Evolutionary conservation across 2,113 vertebrate genomes (phyloP).

Genomic region (Malurus elegans): DNA sequence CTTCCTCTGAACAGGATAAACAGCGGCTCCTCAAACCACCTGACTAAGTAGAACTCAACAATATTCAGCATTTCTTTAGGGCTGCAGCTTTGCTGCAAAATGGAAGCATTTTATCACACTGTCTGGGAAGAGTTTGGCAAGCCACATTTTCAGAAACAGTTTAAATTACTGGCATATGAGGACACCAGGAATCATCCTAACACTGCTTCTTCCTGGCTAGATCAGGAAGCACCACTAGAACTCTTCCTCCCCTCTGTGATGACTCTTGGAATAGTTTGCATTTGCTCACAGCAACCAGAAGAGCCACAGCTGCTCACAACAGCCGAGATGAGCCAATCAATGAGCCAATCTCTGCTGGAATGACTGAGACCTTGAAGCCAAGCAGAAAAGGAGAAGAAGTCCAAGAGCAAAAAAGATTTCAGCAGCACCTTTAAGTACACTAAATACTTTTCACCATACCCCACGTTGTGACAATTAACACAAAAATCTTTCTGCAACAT

Average conservation of each 20-base stretch:
- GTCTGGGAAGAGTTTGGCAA: neutral
- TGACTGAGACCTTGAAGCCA: neutral
- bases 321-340: neutral
- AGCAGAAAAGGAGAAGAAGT: neutral
- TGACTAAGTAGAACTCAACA: neutral
- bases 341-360: neutral
- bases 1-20: neutral
- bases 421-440: neutral
- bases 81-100: neutral
- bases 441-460: neutral
- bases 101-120: neutral
- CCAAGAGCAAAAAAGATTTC: neutral
- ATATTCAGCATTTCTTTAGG: neutral
- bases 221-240: neutral
- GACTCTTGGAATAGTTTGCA: neutral
- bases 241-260: neutral
- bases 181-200: neutral
- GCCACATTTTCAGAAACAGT: neutral
- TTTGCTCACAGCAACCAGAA: neutral
- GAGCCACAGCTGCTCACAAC: neutral
- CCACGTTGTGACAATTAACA: neutral
- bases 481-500: neutral
- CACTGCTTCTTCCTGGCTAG: neutral
- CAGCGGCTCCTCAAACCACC: neutral
- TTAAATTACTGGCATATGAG: neutral